Base-by-base conservation (phyloP, 2,888 invertebrate genomes). In the Tetragnatha montana region DNA sequence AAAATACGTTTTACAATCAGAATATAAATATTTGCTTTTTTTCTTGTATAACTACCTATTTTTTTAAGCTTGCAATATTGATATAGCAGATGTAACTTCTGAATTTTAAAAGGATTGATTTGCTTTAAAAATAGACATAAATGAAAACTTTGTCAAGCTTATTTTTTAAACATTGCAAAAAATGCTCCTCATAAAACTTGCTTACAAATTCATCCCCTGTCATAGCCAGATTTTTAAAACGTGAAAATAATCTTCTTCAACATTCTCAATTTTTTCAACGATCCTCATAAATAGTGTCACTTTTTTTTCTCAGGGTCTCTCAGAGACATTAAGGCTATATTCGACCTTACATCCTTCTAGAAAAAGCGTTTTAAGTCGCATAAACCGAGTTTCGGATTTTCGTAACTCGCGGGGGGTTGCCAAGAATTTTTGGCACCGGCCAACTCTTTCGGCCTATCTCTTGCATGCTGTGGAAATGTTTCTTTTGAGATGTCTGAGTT, bases 371-470 rank as follows among this genome's bases (percentile, higher is more conserved):
- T 51, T 73, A n/a, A 74, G 51, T 35, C 21, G 19, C 74, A 51
- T 50, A 73, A 73, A 51, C 73, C 60, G 35, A 73, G 21, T 82
- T 74, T 82, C 51, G 50, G 51, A 21, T 82, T 74, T 74, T 71
- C 82, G 60, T 74, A 82, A 82, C 73, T 73, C 35, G 74, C 35
- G 22, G 51, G 14, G 21, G 51, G 17, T 74, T 74, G 82, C 82
- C 82, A 82, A 82, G 74, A 74, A 82, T 74, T 82, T 73, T 82
- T 82, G 82, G 82, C 82, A 74, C 71, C 17, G 12, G 71, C 21
- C 17, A 21, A 19, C 81, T 71, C 71, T 81, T 79, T 69, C 8
- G 50, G 60, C 60, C 60, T 60, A 60, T 10, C 60, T 60, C 60
- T 60, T 35, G 2, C 1, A 1, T 4, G 60, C 12, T 60, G 60